Conservation (phyloP, 2,888 invertebrate species). For the Agrochola lota region DNA sequence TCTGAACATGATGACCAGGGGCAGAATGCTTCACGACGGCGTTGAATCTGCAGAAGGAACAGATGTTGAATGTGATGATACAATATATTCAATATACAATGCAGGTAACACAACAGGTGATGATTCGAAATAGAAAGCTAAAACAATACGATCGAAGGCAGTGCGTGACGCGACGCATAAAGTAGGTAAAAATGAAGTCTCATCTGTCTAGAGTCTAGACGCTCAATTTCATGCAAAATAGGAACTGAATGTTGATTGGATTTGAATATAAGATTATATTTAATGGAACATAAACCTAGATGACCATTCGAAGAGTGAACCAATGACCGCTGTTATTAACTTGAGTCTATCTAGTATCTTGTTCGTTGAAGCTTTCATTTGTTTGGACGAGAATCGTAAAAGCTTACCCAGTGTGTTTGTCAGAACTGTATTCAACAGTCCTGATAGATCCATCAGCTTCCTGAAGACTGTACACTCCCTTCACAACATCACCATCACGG, state of each 20-base stretch:
- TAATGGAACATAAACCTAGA: constrained; percentile 4
- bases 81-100: constrained; percentile 7
- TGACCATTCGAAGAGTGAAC: not conserved
- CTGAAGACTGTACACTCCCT: constrained; percentile 91
- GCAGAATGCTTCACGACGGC: constrained; percentile 91
- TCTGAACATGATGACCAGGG: constrained; percentile 84
- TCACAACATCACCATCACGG: constrained; percentile 91
- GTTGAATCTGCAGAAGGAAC: constrained; percentile 86
- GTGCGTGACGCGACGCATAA: constrained; percentile 60
- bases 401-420: constrained; percentile 90
- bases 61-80: constrained; percentile 8
- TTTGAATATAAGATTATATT: not conserved
- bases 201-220: constrained; percentile 45
- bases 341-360: not conserved
- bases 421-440: constrained; percentile 91
- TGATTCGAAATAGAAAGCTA: constrained; percentile 55
- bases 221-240: constrained; percentile 22
- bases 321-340: not conserved
- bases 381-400: not conserved
- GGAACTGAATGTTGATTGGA: constrained; percentile 1
- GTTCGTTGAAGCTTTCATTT: constrained; percentile 7
- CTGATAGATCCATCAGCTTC: constrained; percentile 91
- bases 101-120: constrained; percentile 21
- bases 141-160: constrained; percentile 27
- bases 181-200: constrained; percentile 27